Evolutionary conservation across 2,113 vertebrate species (phyloP).

Genomic region (Nyctereutes procyonoides): DNA sequence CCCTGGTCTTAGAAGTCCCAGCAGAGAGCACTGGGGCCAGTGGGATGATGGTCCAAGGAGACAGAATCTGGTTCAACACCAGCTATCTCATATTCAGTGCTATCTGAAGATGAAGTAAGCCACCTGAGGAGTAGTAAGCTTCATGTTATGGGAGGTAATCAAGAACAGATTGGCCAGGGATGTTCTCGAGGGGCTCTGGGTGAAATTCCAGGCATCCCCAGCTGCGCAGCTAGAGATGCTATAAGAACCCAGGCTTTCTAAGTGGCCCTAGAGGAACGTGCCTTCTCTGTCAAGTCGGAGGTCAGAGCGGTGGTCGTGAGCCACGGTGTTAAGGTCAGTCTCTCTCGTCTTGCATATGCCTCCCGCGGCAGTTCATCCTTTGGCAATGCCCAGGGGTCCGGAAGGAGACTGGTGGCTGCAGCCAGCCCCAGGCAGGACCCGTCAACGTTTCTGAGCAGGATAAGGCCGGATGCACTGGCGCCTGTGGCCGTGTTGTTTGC

Average conservation of each 20-base stretch:
- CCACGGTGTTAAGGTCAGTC: neutral
- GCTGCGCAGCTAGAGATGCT: neutral
- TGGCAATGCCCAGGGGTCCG: neutral
- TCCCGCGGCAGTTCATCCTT: neutral
- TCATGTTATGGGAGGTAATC: neutral
- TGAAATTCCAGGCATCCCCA: slow-evolving; percentile 17
- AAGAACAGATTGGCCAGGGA: neutral
- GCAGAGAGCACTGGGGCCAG: neutral
- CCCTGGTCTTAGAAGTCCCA: neutral
- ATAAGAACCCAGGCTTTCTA: neutral
- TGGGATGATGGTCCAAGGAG: neutral
- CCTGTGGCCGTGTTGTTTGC: neutral
- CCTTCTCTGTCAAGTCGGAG: neutral
- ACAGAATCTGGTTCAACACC: neutral
- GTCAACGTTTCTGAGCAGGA: neutral
- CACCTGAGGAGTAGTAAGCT: neutral
- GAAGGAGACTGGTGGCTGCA: neutral
- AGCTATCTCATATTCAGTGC: neutral
- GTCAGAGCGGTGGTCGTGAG: neutral
- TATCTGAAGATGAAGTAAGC: slow-evolving; percentile 8
- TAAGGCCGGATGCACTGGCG: too few species aligned
- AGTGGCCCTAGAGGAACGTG: neutral
- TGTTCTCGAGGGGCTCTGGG: neutral
- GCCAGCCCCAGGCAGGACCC: neutral
- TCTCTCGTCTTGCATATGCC: neutral